Conservation (phyloP, 2,113 vertebrate genomes). For the Dicentrarchus labrax region DNA sequence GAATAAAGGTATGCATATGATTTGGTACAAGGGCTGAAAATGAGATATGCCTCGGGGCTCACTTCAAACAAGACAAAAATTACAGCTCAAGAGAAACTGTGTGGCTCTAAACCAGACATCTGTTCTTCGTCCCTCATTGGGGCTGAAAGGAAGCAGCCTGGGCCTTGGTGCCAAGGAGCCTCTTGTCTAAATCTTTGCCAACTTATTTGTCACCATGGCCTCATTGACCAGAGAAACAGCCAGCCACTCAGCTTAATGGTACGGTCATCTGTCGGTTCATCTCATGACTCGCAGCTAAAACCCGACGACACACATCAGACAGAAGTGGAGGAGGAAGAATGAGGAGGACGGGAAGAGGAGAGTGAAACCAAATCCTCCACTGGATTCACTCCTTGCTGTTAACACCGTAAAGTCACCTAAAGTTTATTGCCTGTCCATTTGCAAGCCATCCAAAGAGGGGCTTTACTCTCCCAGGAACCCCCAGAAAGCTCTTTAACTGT, state of each 20-base stretch:
- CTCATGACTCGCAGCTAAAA: constrained; percentile 55
- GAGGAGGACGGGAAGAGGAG: background rate
- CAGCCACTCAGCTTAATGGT: constrained; percentile 59
- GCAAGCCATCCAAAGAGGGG: constrained; percentile 46
- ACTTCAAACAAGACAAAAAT: constrained; percentile 76
- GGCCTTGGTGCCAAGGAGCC: constrained; percentile 63
- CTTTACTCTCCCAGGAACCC: constrained; percentile 59
- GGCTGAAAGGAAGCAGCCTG: constrained; percentile 56
- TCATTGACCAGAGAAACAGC: constrained; percentile 60
- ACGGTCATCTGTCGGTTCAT: constrained; percentile 64
- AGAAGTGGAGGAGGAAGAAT: background rate
- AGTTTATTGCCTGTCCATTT: constrained; percentile 76
- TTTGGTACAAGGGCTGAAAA: constrained; percentile 68
- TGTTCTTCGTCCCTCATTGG: constrained; percentile 65
- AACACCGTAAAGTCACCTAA: constrained; percentile 65
- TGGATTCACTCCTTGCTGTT: constrained; percentile 51
- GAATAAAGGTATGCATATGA: constrained; percentile 79
- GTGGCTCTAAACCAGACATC: constrained; percentile 76
- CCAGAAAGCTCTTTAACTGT: constrained; percentile 62
- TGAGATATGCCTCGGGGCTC: constrained; percentile 70
- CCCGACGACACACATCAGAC: constrained; percentile 45
- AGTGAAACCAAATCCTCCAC: constrained; percentile 53
- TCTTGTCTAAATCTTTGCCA: constrained; percentile 70
- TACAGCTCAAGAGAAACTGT: constrained; percentile 63
- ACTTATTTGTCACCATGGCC: constrained; percentile 70